Evolutionary conservation across 2,888 invertebrate species (phyloP), one percentile per base, ranked within the genome.

Genomic region (Asteroscopus sphinx): DNA sequence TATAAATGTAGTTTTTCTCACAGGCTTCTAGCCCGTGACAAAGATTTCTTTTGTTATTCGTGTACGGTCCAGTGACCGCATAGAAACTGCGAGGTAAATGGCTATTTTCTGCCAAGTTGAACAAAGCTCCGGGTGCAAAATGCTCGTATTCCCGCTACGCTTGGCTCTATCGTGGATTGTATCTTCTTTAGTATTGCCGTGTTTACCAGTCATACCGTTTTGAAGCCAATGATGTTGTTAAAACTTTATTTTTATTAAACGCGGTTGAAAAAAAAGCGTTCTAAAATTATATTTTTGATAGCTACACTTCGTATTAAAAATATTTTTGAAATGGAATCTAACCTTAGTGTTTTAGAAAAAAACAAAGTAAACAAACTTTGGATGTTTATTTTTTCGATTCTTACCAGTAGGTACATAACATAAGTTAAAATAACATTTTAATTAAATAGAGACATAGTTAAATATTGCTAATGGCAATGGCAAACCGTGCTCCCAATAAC

Each of bases 51-150:
- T 65, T 70, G 67, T 74, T 65, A 64, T 35, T 62, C 21, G 15
- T 44, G 16, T 46, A 33, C 57, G 58, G 60, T 70, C 57, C 48
- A 55, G 57, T 42, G 51, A 47, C 56, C 60, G 52, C 67, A 62
- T 52, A 69, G 60, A 67, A 54, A 68, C 59, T 62, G 60, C 49
- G 49, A 71, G 62, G 75, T 77, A 77, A 79, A 73, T 67, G 67
- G 63, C 63, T 62, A 77, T 79, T 79, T 77, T 73, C 76, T 73
- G 72, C 68, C 40, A 37, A 66, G 70, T 70, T 77, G 69, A 77
- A 75, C 77, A 76, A 62, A 68, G 61, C 68, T 42, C 13, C 39
- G 53, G 66, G 67, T 68, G 77, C 64, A 65, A 75, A 75, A 72
- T 71, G 55, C 57, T 56, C 44, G 65, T 65, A 61, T 54, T 62